Evolutionary conservation across 2,797 vertebrate species (phyloP).

Genomic region (Clarias fuscus): DNA sequence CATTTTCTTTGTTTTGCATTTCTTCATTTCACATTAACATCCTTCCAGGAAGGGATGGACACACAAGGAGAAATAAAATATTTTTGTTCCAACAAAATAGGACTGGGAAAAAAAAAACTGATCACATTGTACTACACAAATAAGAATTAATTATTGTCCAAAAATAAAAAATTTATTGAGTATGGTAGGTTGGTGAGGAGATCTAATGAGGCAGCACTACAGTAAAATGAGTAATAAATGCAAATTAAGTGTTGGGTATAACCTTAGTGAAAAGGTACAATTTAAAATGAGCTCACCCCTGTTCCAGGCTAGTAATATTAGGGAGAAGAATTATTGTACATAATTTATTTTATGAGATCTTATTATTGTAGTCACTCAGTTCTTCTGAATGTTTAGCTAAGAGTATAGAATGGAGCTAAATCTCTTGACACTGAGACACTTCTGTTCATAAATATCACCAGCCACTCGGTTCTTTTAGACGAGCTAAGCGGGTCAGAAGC

Average conservation of each 20-base stretch:
- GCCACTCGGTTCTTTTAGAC: background rate
- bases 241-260: background rate
- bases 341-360: background rate
- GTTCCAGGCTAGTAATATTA: background rate
- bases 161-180: conserved; percentile 4
- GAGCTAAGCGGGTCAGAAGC: conserved; percentile 6
- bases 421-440: background rate
- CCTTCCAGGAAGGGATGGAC: conserved; percentile 26
- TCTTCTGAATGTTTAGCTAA: background rate
- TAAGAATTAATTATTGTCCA: conserved; percentile 37
- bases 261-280: background rate
- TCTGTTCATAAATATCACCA: conserved; percentile 4
- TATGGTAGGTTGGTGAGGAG: background rate
- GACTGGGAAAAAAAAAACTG: conserved; percentile 1
- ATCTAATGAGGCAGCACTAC: background rate
- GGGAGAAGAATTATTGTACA: background rate
- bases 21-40: conserved; percentile 36
- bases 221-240: background rate
- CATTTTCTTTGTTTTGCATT: conserved; percentile 41
- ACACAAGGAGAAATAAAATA: conserved; percentile 13
- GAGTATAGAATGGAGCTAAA: background rate
- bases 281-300: background rate
- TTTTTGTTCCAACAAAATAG: background rate
- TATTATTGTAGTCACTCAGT: background rate
- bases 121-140: conserved; percentile 40